Conservation (phyloP, 2,113 vertebrate species). For the Sylvicapra grimmia region DNA sequence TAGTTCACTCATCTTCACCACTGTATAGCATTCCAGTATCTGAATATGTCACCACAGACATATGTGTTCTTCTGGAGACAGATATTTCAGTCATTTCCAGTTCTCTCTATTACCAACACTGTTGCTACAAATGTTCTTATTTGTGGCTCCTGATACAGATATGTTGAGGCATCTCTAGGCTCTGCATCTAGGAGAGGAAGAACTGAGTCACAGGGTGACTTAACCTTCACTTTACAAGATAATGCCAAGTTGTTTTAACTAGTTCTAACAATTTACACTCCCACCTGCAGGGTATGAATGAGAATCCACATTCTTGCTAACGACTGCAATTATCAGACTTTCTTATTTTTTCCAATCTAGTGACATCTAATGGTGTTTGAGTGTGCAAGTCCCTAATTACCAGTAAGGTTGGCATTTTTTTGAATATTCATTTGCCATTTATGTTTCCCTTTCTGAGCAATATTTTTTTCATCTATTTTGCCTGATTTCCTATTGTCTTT, state of each 20-base stretch:
- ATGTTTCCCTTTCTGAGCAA: constrained; percentile 16
- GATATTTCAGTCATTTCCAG: neutral
- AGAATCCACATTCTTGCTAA: neutral
- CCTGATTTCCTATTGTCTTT: neutral
- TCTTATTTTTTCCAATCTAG: neutral
- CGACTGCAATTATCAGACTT: neutral
- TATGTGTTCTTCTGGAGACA: neutral
- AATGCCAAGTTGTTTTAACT: constrained; percentile 3
- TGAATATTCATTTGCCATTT: constrained; percentile 2
- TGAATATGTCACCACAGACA: neutral
- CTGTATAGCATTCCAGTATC: neutral
- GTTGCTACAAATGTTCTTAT: neutral
- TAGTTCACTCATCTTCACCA: neutral
- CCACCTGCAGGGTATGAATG: neutral
- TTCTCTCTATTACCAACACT: neutral
- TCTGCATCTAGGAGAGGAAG: neutral
- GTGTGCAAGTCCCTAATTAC: constrained; percentile 35
- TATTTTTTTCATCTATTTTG: neutral
- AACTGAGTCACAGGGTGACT: neutral
- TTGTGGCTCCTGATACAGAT: neutral
- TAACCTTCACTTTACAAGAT: neutral
- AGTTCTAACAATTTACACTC: neutral
- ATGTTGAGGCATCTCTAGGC: neutral
- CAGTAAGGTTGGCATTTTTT: neutral
- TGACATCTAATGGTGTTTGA: constrained; percentile 27